phyloP scores from a whole-genome alignment of 1,140 invertebrate species.

The Radopholus similis region DNA sequence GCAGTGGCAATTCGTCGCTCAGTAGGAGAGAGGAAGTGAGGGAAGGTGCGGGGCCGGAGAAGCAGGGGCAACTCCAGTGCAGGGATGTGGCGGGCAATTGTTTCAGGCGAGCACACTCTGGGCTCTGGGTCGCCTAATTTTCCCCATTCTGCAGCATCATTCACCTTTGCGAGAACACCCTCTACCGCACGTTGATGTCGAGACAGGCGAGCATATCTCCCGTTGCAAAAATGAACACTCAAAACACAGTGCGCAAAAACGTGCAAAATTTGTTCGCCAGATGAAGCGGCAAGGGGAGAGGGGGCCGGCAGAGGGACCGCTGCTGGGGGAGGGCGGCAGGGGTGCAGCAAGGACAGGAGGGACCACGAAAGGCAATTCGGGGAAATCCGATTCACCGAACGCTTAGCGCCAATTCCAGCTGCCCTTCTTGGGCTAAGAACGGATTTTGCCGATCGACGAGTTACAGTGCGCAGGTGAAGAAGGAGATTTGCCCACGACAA shows the following conservation, averaged over 20 bases:
- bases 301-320: neutral
- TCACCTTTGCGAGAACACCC: slow-evolving; percentile 7
- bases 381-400: neutral
- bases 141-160: slow-evolving; percentile 7
- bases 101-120: neutral
- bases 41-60: neutral
- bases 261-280: neutral
- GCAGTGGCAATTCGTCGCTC: too few relatives aligned
- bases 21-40: neutral
- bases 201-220: too few relatives aligned
- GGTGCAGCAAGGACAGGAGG: neutral
- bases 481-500: slow-evolving; percentile 1
- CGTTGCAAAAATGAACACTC: too few relatives aligned
- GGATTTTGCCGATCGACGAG: slow-evolving; percentile 11
- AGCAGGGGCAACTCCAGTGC: neutral
- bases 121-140: neutral
- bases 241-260: slow-evolving; percentile 6
- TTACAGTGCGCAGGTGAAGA: slow-evolving; percentile 3
- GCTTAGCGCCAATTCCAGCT: neutral
- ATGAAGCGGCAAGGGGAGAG: neutral
- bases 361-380: neutral
- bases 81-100: slow-evolving; percentile 11
- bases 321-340: neutral
- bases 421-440: slow-evolving; percentile 10
- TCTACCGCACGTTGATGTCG: slow-evolving; percentile 4